Evolutionary conservation across 1,140 invertebrate genomes (phyloP).

Genomic region (Drosophila lacteicornis): DNA sequence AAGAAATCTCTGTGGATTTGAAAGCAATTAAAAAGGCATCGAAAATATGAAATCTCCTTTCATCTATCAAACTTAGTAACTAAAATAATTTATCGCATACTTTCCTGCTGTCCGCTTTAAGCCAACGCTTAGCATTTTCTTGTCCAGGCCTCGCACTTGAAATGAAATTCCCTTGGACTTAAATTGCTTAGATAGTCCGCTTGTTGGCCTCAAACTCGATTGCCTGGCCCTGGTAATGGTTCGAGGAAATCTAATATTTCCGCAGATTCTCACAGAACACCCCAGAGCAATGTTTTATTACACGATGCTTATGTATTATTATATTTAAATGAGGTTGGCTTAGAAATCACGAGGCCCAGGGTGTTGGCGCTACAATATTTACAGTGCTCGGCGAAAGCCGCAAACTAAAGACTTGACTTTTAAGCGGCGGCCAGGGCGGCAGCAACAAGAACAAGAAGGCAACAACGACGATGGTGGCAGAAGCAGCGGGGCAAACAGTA

Average conservation of each 20-base stretch:
- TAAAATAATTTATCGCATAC: too few relatives aligned
- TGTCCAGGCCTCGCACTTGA: not conserved
- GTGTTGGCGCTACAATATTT: constrained; percentile 67
- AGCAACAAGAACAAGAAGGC: constrained; percentile 25
- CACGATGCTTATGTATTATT: constrained; percentile 70
- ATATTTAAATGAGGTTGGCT: constrained; percentile 78
- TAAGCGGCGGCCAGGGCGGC: constrained; percentile 53
- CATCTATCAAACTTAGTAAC: too few relatives aligned
- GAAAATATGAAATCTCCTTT: too few relatives aligned
- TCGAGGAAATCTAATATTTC: constrained; percentile 48
- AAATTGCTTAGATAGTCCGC: constrained; percentile 30
- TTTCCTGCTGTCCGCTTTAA: not conserved
- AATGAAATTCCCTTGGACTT: not conserved
- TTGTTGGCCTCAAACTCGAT: constrained; percentile 25
- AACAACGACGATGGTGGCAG: constrained; percentile 20
- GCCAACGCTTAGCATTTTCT: not conserved
- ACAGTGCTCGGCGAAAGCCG: constrained; percentile 59
- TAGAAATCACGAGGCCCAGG: constrained; percentile 62
- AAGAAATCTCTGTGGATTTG: too few relatives aligned
- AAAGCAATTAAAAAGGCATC: too few relatives aligned
- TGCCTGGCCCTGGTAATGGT: constrained; percentile 27
- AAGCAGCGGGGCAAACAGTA: constrained; percentile 35
- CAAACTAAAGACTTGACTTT: constrained; percentile 81
- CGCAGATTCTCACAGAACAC: constrained; percentile 28
- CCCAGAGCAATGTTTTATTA: constrained; percentile 48